phyloP scores from a whole-genome alignment of 2,797 vertebrate genomes.

The Hypotaenidia okinawae region DNA sequence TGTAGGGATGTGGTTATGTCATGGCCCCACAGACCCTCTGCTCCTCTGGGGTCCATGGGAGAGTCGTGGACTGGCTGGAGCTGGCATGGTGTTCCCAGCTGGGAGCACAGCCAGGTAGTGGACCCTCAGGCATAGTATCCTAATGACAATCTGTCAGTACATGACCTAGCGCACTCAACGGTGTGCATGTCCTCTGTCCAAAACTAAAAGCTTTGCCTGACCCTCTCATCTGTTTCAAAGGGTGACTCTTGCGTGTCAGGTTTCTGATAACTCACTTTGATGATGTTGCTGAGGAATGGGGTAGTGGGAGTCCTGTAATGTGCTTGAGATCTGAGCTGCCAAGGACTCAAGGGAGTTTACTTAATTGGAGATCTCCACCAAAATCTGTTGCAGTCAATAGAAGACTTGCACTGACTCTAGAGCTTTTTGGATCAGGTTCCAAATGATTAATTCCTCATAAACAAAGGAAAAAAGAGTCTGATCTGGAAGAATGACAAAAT shows the following conservation, averaged over 20 bases:
- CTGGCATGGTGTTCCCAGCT: not conserved
- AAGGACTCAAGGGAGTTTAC: not conserved
- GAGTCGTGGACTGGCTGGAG: not conserved
- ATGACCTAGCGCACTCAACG: not conserved
- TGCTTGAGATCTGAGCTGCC: not conserved
- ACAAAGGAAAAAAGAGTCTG: slow-evolving; percentile 24
- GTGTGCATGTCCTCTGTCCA: not conserved
- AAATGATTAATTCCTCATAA: slow-evolving; percentile 46
- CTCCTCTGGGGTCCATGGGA: not conserved
- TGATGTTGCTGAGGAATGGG: not conserved
- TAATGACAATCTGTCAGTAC: not conserved
- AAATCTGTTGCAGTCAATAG: slow-evolving; percentile 22
- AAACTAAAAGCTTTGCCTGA: not conserved
- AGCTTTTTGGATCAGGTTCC: not conserved
- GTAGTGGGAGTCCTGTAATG: not conserved
- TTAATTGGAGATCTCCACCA: not conserved
- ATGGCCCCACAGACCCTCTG: not conserved
- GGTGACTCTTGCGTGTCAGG: not conserved
- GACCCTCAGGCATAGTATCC: not conserved
- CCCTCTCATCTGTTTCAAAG: not conserved
- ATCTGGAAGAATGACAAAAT: slow-evolving; percentile 46
- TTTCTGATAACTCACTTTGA: not conserved
- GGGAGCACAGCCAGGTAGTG: not conserved
- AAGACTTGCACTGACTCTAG: not conserved
- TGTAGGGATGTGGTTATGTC: not conserved